Evolutionary conservation across 2,888 invertebrate species (phyloP).

Genomic region (Lysandra bellargus): DNA sequence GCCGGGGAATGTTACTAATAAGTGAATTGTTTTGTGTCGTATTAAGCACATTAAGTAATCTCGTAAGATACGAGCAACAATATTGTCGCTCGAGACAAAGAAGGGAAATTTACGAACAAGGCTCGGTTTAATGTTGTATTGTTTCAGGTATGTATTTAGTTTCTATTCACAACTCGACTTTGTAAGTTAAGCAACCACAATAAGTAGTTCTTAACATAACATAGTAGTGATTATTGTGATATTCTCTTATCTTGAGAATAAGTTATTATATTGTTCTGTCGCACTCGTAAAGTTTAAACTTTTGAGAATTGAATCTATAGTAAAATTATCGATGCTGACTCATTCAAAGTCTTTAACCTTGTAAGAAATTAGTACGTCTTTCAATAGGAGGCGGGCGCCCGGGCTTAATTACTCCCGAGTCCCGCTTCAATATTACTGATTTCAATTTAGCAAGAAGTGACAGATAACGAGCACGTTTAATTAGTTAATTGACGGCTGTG

Average conservation of each 20-base stretch:
- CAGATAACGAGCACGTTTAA: conserved; percentile 26
- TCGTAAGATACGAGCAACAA: background rate
- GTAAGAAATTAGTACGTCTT: conserved; percentile 37
- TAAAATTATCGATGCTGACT: conserved; percentile 33
- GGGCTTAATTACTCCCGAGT: conserved; percentile 28
- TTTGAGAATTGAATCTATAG: background rate
- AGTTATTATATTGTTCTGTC: background rate
- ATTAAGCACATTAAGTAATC: conserved; percentile 15
- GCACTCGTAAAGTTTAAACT: background rate
- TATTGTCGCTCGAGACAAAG: conserved; percentile 9
- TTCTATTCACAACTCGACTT: background rate
- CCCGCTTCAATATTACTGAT: conserved; percentile 29
- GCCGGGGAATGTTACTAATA: background rate
- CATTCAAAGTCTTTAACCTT: conserved; percentile 42
- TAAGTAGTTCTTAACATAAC: background rate
- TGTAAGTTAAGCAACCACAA: background rate
- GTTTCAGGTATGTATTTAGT: background rate
- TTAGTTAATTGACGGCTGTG: conserved; percentile 25
- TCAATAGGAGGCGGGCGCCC: conserved; percentile 14
- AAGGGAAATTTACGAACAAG: conserved; percentile 6
- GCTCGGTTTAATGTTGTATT: conserved; percentile 1
- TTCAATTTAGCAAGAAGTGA: conserved; percentile 29
- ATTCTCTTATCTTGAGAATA: background rate
- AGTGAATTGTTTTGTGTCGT: conserved; percentile 17
- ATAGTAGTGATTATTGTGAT: background rate